Percentiles rank a stretch among this genome's conserved stretches.
These are phyloP conservation scores for Drosophila repleta DNA, from an alignment of 1,140 invertebrate genomes.

Conservation along the genomic window DNA sequence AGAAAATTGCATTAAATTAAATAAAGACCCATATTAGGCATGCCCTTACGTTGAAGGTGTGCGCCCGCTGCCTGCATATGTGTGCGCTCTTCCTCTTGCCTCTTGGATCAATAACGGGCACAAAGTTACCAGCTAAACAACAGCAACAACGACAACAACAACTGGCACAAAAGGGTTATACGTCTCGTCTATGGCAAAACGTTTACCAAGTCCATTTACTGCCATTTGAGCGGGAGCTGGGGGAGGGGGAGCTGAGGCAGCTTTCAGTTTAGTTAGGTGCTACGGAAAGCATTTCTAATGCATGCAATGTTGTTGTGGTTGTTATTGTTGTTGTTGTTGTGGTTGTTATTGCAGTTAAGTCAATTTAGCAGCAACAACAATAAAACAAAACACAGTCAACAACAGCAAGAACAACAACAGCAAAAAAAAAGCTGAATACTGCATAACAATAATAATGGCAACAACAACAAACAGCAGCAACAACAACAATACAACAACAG, in stretches of 20 bases:
- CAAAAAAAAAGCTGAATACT: constrained; percentile 22
- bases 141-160: constrained; percentile 32
- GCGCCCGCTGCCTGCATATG: constrained; percentile 28
- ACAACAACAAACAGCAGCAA: constrained; percentile 33
- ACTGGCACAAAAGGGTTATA: constrained; percentile 51
- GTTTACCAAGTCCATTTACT: constrained; percentile 54
- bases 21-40: constrained; percentile 79
- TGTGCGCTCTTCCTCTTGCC: constrained; percentile 24
- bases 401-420: constrained; percentile 38
- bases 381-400: too few relatives aligned
- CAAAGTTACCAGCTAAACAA: constrained; percentile 62
- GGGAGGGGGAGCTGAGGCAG: not conserved
- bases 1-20: constrained; percentile 79
- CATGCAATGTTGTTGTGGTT: constrained; percentile 42
- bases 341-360: constrained; percentile 63
- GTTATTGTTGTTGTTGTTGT: constrained; percentile 37
- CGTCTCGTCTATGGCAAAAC: constrained; percentile 51
- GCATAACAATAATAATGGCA: constrained; percentile 41
- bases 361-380: constrained; percentile 62
- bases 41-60: constrained; percentile 51
- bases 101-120: constrained; percentile 74
- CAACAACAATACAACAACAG: too few relatives aligned
- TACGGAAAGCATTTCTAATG: constrained; percentile 45
- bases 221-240: constrained; percentile 11
- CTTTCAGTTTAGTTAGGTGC: constrained; percentile 35